A percentile compares a stretch with the other conserved stretches of the same genome.
Evolutionary conservation across 2,888 invertebrate species (phyloP).

Genomic region (Harpalus rufipes): DNA sequence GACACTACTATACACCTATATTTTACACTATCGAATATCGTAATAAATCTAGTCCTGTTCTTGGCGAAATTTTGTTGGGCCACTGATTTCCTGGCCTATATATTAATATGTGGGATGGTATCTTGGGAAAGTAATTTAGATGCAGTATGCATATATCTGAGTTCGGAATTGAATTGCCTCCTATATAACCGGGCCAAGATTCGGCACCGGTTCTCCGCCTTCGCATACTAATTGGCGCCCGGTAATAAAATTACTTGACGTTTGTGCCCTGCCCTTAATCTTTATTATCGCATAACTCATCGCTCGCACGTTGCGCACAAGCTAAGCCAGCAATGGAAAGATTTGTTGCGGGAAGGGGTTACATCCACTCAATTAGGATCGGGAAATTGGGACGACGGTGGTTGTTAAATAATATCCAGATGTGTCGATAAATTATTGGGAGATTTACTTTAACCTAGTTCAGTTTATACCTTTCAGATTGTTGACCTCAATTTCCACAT

Average conservation of each 20-base stretch:
- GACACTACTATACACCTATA: no score
- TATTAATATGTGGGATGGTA: constrained; percentile 1
- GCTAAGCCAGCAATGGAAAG: background rate
- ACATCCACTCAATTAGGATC: background rate
- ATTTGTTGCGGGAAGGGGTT: background rate
- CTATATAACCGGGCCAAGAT: constrained; percentile 3
- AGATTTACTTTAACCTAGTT: no score
- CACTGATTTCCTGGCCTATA: constrained; percentile 6
- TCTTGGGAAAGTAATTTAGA: constrained; percentile 54
- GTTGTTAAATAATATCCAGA: background rate
- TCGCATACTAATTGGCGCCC: constrained; percentile 61
- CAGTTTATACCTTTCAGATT: no score
- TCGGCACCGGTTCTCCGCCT: constrained; percentile 10
- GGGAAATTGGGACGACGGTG: background rate
- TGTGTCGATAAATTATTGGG: background rate
- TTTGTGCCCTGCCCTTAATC: constrained; percentile 61
- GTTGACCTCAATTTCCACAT: no score
- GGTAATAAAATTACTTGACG: constrained; percentile 66
- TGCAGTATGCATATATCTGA: constrained; percentile 53
- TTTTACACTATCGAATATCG: no score
- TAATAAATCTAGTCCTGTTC: no score
- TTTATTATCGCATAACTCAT: constrained; percentile 66
- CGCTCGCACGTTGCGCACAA: constrained; percentile 32
- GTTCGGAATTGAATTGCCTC: constrained; percentile 40
- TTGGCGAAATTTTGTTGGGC: background rate